Conservation (phyloP, 2,888 invertebrate species). For the Allygus modestus region DNA sequence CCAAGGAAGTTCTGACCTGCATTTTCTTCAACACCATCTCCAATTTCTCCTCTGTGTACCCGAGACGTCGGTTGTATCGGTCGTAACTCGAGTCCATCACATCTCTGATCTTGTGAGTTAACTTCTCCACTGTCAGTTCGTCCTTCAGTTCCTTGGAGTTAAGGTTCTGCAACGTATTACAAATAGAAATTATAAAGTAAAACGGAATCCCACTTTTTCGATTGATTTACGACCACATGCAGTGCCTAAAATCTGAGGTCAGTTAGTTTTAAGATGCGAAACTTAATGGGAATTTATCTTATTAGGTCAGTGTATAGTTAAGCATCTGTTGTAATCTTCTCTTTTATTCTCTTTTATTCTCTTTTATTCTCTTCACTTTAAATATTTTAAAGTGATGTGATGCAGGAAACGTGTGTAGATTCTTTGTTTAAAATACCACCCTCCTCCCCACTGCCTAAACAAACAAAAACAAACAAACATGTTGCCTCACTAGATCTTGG, state of each 20-base stretch:
- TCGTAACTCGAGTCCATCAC: conserved; percentile 74
- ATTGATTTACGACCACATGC: too few species aligned
- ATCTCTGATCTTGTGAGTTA: conserved; percentile 72
- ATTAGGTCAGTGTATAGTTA: too few species aligned
- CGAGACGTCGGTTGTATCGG: conserved; percentile 74
- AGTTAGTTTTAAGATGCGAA: too few species aligned
- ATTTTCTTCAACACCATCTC: conserved; percentile 73
- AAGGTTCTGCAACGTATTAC: conserved; percentile 71
- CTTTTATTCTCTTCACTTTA: not conserved
- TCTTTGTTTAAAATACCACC: conserved; percentile 32
- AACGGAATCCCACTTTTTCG: too few species aligned
- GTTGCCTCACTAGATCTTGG: conserved; percentile 1
- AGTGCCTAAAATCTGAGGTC: too few species aligned
- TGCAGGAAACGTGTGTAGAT: conserved; percentile 18
- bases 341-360: too few species aligned
- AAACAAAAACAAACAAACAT: conserved; percentile 62
- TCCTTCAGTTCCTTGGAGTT: conserved; percentile 75
- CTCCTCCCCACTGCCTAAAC: conserved; percentile 61
- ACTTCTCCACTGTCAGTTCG: conserved; percentile 74
- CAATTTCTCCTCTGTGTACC: conserved; percentile 73
- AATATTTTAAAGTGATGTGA: not conserved
- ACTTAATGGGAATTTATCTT: too few species aligned
- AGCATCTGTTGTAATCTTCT: too few species aligned
- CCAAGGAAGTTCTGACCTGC: too few species aligned
- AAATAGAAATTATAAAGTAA: too few species aligned